Conservation (phyloP, 2,888 invertebrate genomes). For the Plemyria rubiginata region DNA sequence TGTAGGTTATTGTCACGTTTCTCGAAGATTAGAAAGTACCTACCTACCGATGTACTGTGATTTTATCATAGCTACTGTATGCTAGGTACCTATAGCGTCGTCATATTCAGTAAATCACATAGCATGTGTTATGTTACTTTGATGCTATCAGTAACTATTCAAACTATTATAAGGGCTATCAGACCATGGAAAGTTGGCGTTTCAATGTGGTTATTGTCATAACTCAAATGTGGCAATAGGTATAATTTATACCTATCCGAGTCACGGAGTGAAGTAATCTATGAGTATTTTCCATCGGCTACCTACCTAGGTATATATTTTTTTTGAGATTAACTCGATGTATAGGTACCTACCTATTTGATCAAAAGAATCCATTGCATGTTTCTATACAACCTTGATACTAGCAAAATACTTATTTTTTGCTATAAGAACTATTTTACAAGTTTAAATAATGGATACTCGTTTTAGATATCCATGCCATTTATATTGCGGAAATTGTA, state of each 20-base stretch:
- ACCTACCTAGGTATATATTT: too few species aligned
- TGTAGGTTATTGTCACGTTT: slow-evolving; percentile 60
- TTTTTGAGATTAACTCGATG: background rate
- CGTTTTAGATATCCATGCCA: background rate
- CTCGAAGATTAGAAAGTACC: slow-evolving; percentile 73
- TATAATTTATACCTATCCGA: slow-evolving; percentile 21
- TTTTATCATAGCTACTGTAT: slow-evolving; percentile 54
- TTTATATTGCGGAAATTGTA: background rate
- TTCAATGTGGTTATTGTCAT: slow-evolving; percentile 42
- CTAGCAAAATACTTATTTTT: slow-evolving; percentile 8
- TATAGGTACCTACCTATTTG: too few species aligned
- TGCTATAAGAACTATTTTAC: slow-evolving; percentile 3
- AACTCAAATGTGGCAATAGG: slow-evolving; percentile 30
- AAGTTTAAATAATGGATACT: slow-evolving; percentile 7
- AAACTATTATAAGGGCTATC: slow-evolving; percentile 59
- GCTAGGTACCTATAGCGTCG: slow-evolving; percentile 45
- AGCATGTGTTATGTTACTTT: slow-evolving; percentile 47
- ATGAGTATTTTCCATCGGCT: background rate
- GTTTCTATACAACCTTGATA: slow-evolving; percentile 19
- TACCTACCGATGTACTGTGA: slow-evolving; percentile 53
- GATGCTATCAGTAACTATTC: slow-evolving; percentile 64
- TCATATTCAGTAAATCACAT: slow-evolving; percentile 51
- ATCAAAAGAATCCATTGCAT: slow-evolving; percentile 4
- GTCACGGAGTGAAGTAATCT: slow-evolving; percentile 14
- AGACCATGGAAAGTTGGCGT: slow-evolving; percentile 62